A percentile compares a stretch with the other conserved stretches of the same genome.
Conservation (phyloP, 2,888 invertebrate species). For the Timandra comae region DNA sequence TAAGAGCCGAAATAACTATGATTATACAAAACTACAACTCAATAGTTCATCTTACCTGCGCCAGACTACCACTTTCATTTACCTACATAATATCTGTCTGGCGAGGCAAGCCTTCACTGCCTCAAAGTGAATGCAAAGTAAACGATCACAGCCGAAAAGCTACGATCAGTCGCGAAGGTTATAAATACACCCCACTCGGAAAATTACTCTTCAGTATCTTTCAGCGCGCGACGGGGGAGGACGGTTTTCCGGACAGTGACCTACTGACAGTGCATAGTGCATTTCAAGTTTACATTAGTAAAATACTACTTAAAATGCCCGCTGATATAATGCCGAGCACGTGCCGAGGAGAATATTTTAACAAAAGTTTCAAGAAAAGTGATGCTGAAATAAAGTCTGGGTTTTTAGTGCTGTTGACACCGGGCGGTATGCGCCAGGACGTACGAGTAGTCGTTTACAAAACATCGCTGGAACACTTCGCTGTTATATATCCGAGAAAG, state of each 20-base stretch:
- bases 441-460: constrained; percentile 80
- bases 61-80: no score
- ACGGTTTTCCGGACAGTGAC: constrained; percentile 22
- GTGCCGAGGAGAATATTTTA: constrained; percentile 50
- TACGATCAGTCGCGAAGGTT: constrained; percentile 42
- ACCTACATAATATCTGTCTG: no score
- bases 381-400: constrained; percentile 80
- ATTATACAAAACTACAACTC: no score
- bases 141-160: constrained; percentile 45
- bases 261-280: constrained; percentile 37
- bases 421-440: constrained; percentile 76
- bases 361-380: constrained; percentile 44
- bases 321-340: constrained; percentile 50
- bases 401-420: constrained; percentile 76
- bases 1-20: no score
- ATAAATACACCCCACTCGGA: constrained; percentile 42
- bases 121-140: constrained; percentile 47
- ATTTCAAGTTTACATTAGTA: constrained; percentile 32
- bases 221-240: constrained; percentile 24
- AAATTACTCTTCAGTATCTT: constrained; percentile 43
- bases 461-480: constrained; percentile 80
- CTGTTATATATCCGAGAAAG: constrained; percentile 80
- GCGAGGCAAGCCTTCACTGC: constrained; percentile 25
- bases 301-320: constrained; percentile 51
- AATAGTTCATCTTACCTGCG: no score